Evolutionary conservation across 2,888 invertebrate genomes (phyloP).

Genomic region (Alloscopus bannaensis): DNA sequence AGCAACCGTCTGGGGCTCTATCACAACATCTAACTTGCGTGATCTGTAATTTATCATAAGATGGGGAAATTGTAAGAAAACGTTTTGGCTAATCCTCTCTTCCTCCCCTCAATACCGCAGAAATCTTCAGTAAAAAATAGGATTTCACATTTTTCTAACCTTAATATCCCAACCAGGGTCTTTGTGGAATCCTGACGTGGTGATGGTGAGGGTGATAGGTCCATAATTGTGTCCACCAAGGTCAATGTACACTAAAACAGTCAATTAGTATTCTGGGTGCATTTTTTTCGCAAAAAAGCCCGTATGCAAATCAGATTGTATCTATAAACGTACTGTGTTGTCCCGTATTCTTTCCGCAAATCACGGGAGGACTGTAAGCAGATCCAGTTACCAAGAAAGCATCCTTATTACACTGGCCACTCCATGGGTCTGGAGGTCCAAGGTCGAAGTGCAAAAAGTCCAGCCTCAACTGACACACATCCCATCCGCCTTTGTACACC

Average conservation of each 20-base stretch:
- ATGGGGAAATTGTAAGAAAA: slow-evolving; percentile 12
- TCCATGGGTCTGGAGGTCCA: slow-evolving; percentile 72
- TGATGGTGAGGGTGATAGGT: slow-evolving; percentile 72
- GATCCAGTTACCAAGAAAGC: slow-evolving; percentile 73
- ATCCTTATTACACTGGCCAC: slow-evolving; percentile 73
- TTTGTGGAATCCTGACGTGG: slow-evolving; percentile 73
- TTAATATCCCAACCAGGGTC: slow-evolving; percentile 73
- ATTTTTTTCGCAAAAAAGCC: slow-evolving; percentile 28
- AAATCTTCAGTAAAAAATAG: not conserved
- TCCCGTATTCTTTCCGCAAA: slow-evolving; percentile 74
- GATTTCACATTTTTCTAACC: slow-evolving; percentile 46
- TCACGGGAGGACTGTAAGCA: slow-evolving; percentile 73
- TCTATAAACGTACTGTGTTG: slow-evolving; percentile 72
- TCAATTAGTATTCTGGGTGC: slow-evolving; percentile 47
- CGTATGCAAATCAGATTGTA: slow-evolving; percentile 17
- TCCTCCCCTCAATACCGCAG: not conserved
- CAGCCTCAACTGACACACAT: slow-evolving; percentile 72
- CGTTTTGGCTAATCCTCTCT: not conserved
- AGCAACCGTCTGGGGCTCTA: slow-evolving; percentile 72
- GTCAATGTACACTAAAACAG: slow-evolving; percentile 72
- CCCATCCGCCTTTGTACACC: slow-evolving; percentile 73
- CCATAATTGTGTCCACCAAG: slow-evolving; percentile 73
- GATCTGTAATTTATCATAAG: slow-evolving; percentile 63
- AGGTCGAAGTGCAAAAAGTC: slow-evolving; percentile 73
- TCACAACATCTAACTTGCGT: slow-evolving; percentile 73